A percentile compares a stretch with the other conserved stretches of the same genome.
Evolutionary conservation across 2,113 vertebrate genomes (phyloP).

Genomic region (Leiothrix lutea): DNA sequence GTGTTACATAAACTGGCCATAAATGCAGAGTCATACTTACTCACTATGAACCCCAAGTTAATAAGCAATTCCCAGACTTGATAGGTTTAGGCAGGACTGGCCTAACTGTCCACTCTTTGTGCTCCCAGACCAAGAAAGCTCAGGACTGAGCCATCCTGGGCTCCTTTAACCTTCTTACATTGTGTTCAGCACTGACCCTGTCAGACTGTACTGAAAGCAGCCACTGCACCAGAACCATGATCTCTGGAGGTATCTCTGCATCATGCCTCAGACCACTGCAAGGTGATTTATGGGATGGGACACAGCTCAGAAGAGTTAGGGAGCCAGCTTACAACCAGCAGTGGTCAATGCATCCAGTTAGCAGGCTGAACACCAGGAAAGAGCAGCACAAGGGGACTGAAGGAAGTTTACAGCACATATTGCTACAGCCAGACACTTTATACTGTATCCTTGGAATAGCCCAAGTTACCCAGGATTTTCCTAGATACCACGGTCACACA

Average conservation of each 20-base stretch:
- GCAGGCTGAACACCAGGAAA: not conserved
- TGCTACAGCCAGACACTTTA: not conserved
- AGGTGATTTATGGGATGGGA: not conserved
- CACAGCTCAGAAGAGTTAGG: not conserved
- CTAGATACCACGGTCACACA: not conserved
- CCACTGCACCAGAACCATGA: not conserved
- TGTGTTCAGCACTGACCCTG: not conserved
- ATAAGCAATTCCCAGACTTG: not conserved
- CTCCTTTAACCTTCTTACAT: not conserved
- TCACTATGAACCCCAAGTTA: not conserved
- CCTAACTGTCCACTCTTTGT: not conserved
- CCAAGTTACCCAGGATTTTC: not conserved
- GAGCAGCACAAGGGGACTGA: not conserved
- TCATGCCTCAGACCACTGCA: not conserved
- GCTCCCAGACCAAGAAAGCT: not conserved
- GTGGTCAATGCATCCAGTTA: not conserved
- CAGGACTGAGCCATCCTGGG: not conserved
- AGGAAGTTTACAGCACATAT: not conserved
- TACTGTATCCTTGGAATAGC: not conserved
- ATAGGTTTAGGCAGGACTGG: not conserved
- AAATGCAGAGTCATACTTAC: not conserved
- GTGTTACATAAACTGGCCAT: not conserved
- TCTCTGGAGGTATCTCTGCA: not conserved
- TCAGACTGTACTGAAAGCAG: not conserved
- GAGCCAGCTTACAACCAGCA: not conserved